Percentiles rank a stretch among this genome's conserved stretches.
phyloP scores from a whole-genome alignment of 1,140 invertebrate species.

The Bombus picipes region DNA sequence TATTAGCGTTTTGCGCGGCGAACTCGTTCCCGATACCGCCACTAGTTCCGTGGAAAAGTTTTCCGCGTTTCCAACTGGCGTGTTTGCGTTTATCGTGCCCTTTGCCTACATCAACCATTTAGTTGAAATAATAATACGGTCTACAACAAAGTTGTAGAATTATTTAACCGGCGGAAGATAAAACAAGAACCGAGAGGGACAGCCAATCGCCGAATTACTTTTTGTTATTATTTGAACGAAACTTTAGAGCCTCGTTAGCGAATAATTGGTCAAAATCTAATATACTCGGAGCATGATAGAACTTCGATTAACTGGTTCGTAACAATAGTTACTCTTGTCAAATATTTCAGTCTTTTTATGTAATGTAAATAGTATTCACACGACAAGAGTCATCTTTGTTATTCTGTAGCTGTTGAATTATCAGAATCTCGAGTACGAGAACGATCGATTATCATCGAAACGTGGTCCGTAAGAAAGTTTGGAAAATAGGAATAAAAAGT shows the following conservation, averaged over 20 bases:
- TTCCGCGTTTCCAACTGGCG: background rate
- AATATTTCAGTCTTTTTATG: no score
- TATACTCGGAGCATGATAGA: no score
- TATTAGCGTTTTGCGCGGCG: constrained; percentile 9
- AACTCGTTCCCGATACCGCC: constrained; percentile 9
- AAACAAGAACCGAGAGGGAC: background rate
- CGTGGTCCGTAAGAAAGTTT: no score
- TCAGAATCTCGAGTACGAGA: no score
- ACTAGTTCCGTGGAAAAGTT: background rate
- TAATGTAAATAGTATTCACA: no score
- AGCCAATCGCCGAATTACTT: background rate
- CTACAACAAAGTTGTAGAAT: background rate
- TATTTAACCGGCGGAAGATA: background rate
- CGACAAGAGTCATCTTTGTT: no score
- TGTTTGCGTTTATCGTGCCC: background rate
- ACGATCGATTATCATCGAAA: no score
- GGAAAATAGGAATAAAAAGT: no score
- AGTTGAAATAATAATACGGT: background rate
- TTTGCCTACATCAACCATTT: background rate
- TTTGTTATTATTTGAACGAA: background rate
- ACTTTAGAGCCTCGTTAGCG: background rate
- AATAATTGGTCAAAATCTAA: background rate
- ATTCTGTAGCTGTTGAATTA: no score
- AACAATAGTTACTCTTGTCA: no score
- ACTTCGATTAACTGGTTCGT: no score